Evolutionary conservation across 2,113 vertebrate species (phyloP), one percentile per base, ranked within the genome.

Genomic region (Spea bombifrons): DNA sequence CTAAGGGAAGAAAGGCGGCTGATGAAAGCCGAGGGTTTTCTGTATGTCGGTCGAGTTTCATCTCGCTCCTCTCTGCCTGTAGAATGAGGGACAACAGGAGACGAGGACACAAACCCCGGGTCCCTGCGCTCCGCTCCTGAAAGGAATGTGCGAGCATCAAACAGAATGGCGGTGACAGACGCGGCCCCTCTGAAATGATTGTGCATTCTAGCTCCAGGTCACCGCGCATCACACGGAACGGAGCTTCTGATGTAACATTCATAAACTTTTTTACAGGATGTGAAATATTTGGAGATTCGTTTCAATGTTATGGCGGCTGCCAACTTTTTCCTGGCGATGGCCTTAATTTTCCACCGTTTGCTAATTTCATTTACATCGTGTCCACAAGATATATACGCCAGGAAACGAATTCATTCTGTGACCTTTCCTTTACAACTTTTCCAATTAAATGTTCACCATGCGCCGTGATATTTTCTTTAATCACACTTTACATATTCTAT

Each of bases 131-230:
- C 82, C 85, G 82, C 50, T 75, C 86, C 82, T 86, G 55, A 81
- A 90, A 92, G 84, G 75, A 83, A 88, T 84, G 83, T 86, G 84
- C 88, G 84, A 82, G 49, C 90, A 88, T 90, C 91, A 92, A 96
- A 97, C 86, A 83, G 88, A 93, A 87, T 88, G 82, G 94, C 90
- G 88, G 87, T 82, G 73, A 86, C 84, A 65, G 87, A 85, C 17
- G 4, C 5, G 84, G 81, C 85, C 82, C 88, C 48, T 81, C 81
- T 77, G 86, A 89, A 85, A 92, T 90, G 88, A 86, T 74, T 87
- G 72, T 84, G 13, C 84, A 82, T 86, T 86, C 84, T 86, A 84
- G 83, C 88, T 90, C 81, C 84, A 86, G 90, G 89, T 91, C 88
- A 86, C 86, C 30, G 88, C 84, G 30, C 82, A 82, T 85, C 82